Evolutionary conservation across 2,888 invertebrate genomes (phyloP).

Genomic region (Rhingia rostrata): DNA sequence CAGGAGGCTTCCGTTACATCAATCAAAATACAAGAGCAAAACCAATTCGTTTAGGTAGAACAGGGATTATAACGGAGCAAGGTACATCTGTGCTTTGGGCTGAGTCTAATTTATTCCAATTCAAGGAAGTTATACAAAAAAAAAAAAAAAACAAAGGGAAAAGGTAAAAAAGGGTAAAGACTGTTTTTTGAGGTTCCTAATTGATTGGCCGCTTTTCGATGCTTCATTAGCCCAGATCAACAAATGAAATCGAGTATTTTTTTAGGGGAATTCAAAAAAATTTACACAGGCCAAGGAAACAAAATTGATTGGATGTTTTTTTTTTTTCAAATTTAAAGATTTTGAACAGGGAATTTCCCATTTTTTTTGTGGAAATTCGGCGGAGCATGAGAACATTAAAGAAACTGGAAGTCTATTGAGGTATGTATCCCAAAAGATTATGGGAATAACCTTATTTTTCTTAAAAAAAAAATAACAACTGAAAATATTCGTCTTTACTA

Average conservation of each 20-base stretch:
- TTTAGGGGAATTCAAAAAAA: not conserved
- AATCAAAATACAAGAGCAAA: conserved; percentile 34
- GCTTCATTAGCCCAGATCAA: conserved; percentile 33
- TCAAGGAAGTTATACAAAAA: not conserved
- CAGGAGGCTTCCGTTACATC: conserved; percentile 41
- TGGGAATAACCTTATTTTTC: too few species aligned
- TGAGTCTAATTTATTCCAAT: conserved; percentile 38
- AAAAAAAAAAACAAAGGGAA: not conserved
- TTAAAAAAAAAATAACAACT: too few species aligned
- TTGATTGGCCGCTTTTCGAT: conserved; percentile 32
- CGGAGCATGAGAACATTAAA: too few species aligned
- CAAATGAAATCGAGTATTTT: conserved; percentile 1
- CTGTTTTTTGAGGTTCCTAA: conserved; percentile 2
- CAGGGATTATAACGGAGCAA: conserved; percentile 16
- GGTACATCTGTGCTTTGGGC: not conserved
- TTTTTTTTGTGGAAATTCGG: too few species aligned
- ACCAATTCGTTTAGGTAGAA: conserved; percentile 31
- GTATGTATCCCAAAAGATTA: too few species aligned
- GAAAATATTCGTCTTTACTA: too few species aligned
- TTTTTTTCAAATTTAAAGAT: too few species aligned
- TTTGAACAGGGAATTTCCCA: too few species aligned
- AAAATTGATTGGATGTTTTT: too few species aligned
- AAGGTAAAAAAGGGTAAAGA: conserved; percentile 20
- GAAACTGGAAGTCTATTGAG: too few species aligned
- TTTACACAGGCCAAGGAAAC: too few species aligned